A percentile compares a stretch with the other conserved stretches of the same genome.
phyloP scores from a whole-genome alignment of 2,113 vertebrate genomes.

The Gila orcuttii region DNA sequence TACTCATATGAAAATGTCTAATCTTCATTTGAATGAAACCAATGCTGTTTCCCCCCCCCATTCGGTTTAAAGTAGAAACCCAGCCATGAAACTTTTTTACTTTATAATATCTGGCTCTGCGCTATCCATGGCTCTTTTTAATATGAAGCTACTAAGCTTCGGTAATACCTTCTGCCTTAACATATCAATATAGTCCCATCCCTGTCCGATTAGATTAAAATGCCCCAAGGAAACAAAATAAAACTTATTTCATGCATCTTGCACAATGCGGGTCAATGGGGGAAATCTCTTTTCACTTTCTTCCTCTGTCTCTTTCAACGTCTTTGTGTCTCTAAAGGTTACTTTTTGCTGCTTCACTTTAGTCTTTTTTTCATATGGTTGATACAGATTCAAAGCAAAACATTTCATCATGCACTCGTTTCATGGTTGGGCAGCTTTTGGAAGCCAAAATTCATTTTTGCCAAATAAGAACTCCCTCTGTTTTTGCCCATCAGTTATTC shows the following conservation, averaged over 20 bases:
- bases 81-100: background rate
- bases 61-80: background rate
- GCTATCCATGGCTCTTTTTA: constrained; percentile 21
- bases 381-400: constrained; percentile 39
- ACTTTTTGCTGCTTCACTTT: constrained; percentile 9
- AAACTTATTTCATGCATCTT: constrained; percentile 41
- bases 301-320: background rate
- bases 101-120: background rate
- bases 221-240: constrained; percentile 35
- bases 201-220: constrained; percentile 31
- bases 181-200: constrained; percentile 25
- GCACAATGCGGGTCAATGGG: constrained; percentile 23
- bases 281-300: constrained; percentile 19
- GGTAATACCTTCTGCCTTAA: constrained; percentile 27
- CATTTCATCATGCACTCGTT: constrained; percentile 31
- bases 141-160: constrained; percentile 19
- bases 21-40: constrained; percentile 13
- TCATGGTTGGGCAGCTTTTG: constrained; percentile 32
- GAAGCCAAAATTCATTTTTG: constrained; percentile 24
- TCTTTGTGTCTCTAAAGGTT: constrained; percentile 22
- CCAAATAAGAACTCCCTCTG: constrained; percentile 28
- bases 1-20: background rate
- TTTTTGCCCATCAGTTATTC: constrained; percentile 36
- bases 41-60: background rate
- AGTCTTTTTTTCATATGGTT: background rate